Evolutionary conservation across 2,113 vertebrate genomes (phyloP), one percentile per base, ranked within the genome.

Genomic region (Semnornis frantzii): DNA sequence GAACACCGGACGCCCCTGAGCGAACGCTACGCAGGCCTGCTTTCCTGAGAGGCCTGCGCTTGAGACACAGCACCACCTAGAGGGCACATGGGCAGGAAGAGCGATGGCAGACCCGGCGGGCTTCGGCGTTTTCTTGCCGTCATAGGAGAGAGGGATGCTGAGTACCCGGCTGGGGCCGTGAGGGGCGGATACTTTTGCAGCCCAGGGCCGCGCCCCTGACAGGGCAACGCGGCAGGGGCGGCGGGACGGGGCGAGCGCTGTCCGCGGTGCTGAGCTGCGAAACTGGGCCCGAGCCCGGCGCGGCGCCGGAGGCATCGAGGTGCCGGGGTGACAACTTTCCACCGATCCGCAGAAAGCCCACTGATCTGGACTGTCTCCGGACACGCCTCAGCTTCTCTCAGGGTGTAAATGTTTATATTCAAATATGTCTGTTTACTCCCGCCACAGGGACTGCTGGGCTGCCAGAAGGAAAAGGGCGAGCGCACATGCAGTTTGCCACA

Each of bases 61-160:
- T 95, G 95, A 93, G 63, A 10, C 7, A 74, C 92, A 95, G 93
- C 91, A 89, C 97, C 98, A 97, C 78, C 98, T 97, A 73, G 80
- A 74, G 95, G 95, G 75, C 5, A 59, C 4, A 25, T 0, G 59
- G 64, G 33, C 31, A 5, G 19, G 13, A 9, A 9, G 2, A 42
- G 37, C 50, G 8, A 21, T 0, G 39, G 52, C 39, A 16, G 10
- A 8, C 30, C 9, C 28, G 2, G 3, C 0, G 50, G 9, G 31
- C 8, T 30, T 60, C 54, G 39, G 9, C 50, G 0, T n/a, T 21
- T 23, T 55, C 60, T 46, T 12, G 52, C 66, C 3, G 11, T 8
- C n/a, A 8, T 5, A 11, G 31, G 14, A 34, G 60, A 5, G 25
- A 6, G 13, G 18, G 7, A 12, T 20, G 31, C 18, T 5, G 28